Evolutionary conservation across 2,888 invertebrate genomes (phyloP).

Genomic region (Tenodera sinensis): DNA sequence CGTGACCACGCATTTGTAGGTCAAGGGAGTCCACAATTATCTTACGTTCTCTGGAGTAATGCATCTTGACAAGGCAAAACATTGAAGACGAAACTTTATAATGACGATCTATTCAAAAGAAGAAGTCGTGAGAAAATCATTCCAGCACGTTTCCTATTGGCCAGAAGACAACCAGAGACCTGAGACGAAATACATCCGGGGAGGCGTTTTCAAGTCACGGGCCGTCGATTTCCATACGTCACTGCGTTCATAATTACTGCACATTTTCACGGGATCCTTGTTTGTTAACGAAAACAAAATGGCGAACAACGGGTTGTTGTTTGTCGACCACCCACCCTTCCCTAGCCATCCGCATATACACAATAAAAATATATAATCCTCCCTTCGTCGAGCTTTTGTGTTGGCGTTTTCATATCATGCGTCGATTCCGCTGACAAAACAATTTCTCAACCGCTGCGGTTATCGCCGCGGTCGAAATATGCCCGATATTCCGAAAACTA

Average conservation of each 20-base stretch:
- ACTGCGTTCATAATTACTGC: conserved; percentile 6
- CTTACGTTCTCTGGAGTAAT: too few relatives aligned
- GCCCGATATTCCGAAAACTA: background rate
- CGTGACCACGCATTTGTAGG: too few relatives aligned
- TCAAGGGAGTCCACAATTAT: too few relatives aligned
- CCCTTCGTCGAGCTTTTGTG: background rate
- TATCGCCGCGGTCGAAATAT: background rate
- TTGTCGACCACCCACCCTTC: background rate
- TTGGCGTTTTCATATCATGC: background rate
- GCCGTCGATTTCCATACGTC: conserved; percentile 9
- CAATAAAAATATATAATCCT: background rate
- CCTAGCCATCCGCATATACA: background rate
- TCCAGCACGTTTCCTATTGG: background rate
- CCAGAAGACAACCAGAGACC: background rate
- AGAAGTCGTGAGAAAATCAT: background rate
- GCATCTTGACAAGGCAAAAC: too few relatives aligned
- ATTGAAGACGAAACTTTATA: too few relatives aligned
- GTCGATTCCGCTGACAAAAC: background rate
- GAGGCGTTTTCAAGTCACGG: background rate
- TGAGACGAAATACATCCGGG: background rate
- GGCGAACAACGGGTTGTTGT: background rate
- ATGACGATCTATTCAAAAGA: background rate
- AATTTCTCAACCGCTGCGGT: background rate
- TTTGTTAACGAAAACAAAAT: conserved; percentile 11
- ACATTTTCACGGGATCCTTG: conserved; percentile 6